Evolutionary conservation across 2,797 vertebrate species (phyloP).

Genomic region (Apodemus agrarius): DNA sequence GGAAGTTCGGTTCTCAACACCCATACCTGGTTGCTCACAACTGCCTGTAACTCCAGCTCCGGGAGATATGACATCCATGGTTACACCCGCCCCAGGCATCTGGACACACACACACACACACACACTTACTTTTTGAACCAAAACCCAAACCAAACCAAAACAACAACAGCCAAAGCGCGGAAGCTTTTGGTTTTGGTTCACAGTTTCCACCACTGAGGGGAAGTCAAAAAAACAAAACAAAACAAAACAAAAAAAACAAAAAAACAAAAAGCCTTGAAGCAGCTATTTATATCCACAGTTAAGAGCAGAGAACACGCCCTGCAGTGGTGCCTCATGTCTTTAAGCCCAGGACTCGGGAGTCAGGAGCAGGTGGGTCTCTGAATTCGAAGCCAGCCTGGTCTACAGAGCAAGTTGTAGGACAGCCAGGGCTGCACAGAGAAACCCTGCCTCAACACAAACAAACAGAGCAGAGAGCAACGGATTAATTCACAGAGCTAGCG

Average conservation of each 20-base stretch:
- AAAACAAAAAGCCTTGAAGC: not conserved
- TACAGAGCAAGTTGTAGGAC: not conserved
- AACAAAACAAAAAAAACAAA: not conserved
- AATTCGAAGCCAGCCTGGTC: not conserved
- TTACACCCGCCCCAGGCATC: not conserved
- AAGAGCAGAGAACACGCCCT: not conserved
- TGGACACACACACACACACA: not conserved
- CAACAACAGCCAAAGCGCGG: too few species aligned
- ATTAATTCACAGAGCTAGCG: not conserved
- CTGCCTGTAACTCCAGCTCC: not conserved
- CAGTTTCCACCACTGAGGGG: not conserved
- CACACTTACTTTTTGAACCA: not conserved
- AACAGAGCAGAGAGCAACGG: not conserved
- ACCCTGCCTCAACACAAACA: not conserved
- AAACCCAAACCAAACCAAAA: not conserved
- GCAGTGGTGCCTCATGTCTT: not conserved
- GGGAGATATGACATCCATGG: too few species aligned
- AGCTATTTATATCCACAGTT: not conserved
- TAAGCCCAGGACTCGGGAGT: not conserved
- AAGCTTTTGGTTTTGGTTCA: not conserved
- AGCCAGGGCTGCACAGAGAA: not conserved
- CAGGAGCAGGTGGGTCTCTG: not conserved
- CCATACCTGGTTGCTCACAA: not conserved
- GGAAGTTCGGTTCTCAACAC: not conserved
- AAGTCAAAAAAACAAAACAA: not conserved